Base-by-base conservation (phyloP, 2,113 vertebrate species). In the Aramus guarauna region DNA sequence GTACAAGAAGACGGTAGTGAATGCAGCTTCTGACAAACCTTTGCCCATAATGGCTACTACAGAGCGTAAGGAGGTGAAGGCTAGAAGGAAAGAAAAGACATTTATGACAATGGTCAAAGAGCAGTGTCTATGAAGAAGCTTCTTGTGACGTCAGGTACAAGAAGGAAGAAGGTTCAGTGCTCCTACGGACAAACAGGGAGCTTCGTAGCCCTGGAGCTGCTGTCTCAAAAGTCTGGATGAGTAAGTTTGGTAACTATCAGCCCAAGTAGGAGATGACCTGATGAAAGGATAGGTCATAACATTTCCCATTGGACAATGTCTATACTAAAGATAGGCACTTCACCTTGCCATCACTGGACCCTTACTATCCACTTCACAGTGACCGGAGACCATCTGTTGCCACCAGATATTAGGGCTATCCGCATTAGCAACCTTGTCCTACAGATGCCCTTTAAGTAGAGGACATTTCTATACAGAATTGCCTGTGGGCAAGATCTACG, bases 21-120 rank as follows among this genome's bases (percentile, higher is more conserved):
- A 99, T 7, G 99, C 97, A 24, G 98, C 98, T 93, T 99, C 97
- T 30, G 98, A 98, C 96, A 98, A 99, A 15, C 97, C 98, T 94
- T 99, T 99, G 78, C 98, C 99, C 41, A 98, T 23, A 43, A 98
- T 26, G 2, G 98, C 98, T 43, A 99, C 87, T 37, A 97, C 89
- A 0, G 98, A 98, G 64, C 96, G 97, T 91, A 97, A 53, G 11
- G 97, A 67, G 30, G 85, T 80, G 95, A 97, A 83, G 23, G 97
- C 98, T 99, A 82, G 63, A 47, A 73, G 74, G n/a, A 78, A 92
- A 64, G 67, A 32, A 32, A 73, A 71, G 48, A 39, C 34, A 26
- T 82, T 50, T 52, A 12, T 64, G 78, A 21, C 43, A 75, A 9
- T 6, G 23, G 30, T 37, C 30, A 34, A 86, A 81, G n/a, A 85